phyloP scores from a whole-genome alignment of 1,140 invertebrate species.

The Drosophila willistoni region DNA sequence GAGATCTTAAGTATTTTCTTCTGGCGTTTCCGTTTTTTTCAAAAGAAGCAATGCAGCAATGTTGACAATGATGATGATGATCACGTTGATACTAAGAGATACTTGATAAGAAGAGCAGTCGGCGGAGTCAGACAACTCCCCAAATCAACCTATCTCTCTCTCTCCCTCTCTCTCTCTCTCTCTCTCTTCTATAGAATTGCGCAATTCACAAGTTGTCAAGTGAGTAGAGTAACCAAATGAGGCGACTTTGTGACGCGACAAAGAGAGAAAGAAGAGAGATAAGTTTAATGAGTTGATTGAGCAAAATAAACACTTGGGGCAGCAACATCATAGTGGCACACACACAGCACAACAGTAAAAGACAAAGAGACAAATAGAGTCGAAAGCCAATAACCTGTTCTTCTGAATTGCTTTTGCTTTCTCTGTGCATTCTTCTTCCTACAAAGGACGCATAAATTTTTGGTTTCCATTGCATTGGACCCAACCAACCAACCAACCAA shows the following conservation, averaged over 20 bases:
- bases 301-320: conserved; percentile 31
- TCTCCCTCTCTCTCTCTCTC: no score
- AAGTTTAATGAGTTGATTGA: conserved; percentile 15
- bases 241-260: background rate
- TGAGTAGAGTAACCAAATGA: conserved; percentile 5
- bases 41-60: background rate
- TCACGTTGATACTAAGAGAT: conserved; percentile 7
- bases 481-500: no score
- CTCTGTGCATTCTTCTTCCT: conserved; percentile 16
- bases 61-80: background rate
- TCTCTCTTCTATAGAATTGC: background rate
- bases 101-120: background rate
- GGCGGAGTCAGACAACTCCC: background rate
- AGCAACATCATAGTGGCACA: conserved; percentile 9
- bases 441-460: conserved; percentile 59
- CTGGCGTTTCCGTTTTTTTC: background rate
- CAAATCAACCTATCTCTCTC: no score
- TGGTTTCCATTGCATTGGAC: background rate
- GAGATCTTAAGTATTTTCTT: background rate
- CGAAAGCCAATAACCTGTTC: conserved; percentile 53
- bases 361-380: conserved; percentile 39
- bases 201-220: conserved; percentile 11
- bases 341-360: conserved; percentile 26
- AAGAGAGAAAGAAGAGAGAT: conserved; percentile 9
- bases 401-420: background rate